These are phyloP conservation scores for Frieseomelitta varia DNA, from an alignment of 1,140 invertebrate species.

Conservation along the genomic window DNA sequence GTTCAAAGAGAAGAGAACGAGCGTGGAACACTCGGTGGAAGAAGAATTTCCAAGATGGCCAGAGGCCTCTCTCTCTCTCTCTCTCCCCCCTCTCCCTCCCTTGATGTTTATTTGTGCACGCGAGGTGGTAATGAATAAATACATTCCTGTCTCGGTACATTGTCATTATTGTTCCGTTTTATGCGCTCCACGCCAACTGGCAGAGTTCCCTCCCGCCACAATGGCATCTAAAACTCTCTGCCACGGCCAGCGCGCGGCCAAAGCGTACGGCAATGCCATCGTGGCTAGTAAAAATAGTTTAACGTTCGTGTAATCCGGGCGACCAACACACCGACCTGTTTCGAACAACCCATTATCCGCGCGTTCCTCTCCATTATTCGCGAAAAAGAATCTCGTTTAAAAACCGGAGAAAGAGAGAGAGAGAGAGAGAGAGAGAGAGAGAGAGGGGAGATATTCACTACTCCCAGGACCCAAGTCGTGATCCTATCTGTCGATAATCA, in stretches of 20 bases:
- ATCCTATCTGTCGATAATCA: constrained; percentile 61
- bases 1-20: neutral
- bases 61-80: neutral
- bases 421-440: no score
- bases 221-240: constrained; percentile 32
- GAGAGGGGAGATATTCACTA: neutral
- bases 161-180: constrained; percentile 80
- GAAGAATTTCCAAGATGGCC: no score
- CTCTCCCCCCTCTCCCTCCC: no score
- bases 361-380: constrained; percentile 46
- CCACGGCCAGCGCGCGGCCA: neutral
- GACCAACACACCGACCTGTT: neutral
- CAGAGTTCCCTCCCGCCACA: constrained; percentile 53
- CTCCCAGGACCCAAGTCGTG: constrained; percentile 25
- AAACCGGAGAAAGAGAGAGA: constrained; percentile 26
- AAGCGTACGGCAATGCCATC: neutral
- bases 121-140: constrained; percentile 58
- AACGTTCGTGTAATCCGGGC: constrained; percentile 11
- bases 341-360: constrained; percentile 53
- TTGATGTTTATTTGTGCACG: neutral
- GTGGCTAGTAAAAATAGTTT: constrained; percentile 36
- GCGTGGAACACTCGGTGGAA: neutral
- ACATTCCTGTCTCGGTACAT: constrained; percentile 72
- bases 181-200: constrained; percentile 73
- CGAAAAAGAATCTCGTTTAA: constrained; percentile 50